Conservation (phyloP, 1,140 invertebrate genomes). For the Saccostrea glomerata region DNA sequence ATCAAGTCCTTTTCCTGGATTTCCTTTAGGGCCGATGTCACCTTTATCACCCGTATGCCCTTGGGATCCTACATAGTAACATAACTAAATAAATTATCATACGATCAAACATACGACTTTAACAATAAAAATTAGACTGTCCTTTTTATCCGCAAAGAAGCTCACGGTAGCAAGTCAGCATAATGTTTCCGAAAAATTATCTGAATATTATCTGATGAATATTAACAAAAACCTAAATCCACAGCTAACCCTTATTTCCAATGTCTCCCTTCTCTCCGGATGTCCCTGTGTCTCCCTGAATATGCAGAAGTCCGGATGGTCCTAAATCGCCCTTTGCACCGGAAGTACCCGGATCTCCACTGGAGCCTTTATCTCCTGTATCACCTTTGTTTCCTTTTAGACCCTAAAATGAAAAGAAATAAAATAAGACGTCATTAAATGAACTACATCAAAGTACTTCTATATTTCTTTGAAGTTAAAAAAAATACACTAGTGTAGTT, state of each 20-base stretch:
- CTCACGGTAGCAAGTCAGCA: no score
- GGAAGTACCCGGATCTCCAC: neutral
- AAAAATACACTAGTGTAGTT: no score
- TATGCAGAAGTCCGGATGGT: neutral
- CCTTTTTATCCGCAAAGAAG: no score
- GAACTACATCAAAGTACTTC: no score
- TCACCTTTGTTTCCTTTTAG: neutral
- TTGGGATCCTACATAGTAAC: neutral
- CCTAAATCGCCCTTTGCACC: neutral
- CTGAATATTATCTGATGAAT: no score
- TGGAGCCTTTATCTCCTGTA: neutral
- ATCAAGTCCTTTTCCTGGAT: neutral
- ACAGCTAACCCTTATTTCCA: neutral
- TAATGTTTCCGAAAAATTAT: no score
- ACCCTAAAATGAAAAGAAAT: neutral
- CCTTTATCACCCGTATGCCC: neutral
- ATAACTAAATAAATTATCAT: neutral
- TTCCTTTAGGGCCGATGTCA: neutral
- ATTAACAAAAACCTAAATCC: neutral
- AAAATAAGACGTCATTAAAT: neutral
- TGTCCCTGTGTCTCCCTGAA: neutral
- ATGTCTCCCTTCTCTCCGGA: neutral
- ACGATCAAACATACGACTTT: no score
- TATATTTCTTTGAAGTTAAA: no score
- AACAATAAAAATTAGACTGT: neutral